These are phyloP conservation scores for Pelagia noctiluca DNA, from an alignment of 30 jellyfish, hydroid and myxozoan species.

Conservation along the genomic window DNA sequence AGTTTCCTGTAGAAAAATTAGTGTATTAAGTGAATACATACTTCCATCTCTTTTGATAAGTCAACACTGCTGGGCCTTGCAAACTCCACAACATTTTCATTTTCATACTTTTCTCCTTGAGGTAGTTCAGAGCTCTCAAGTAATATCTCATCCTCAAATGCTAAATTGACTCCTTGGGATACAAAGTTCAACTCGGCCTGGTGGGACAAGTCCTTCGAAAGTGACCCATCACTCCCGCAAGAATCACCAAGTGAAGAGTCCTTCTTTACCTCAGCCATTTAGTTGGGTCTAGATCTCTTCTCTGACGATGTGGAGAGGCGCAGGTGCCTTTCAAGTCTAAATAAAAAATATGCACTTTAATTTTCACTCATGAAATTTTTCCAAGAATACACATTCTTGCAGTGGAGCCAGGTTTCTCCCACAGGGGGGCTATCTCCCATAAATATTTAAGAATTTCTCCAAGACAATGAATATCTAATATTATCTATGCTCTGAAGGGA, in stretches of 20 bases:
- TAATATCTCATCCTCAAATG: constrained; percentile 17
- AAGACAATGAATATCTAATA: not conserved
- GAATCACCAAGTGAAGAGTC: constrained; percentile 46
- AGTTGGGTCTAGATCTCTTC: not conserved
- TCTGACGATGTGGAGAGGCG: not conserved
- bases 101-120: constrained; percentile 6
- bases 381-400: too few species aligned
- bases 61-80: not conserved
- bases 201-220: constrained; percentile 57
- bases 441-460: not conserved
- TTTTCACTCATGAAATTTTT: not conserved
- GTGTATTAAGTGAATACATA: not conserved
- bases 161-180: constrained; percentile 13
- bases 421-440: too few species aligned
- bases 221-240: constrained; percentile 74
- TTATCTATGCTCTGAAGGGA: not conserved
- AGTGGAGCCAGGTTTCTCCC: too few species aligned
- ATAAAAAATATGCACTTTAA: not conserved
- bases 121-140: not conserved
- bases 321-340: not conserved
- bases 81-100: not conserved
- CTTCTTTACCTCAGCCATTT: constrained; percentile 41
- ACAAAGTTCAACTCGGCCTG: constrained; percentile 70
- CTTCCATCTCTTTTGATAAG: not conserved
- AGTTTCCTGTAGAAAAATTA: not conserved